Percentiles rank a stretch among this genome's conserved stretches.
phyloP scores from a whole-genome alignment of 37 sponge, comb jelly and placozoan genomes.

The Beroe ovata region DNA sequence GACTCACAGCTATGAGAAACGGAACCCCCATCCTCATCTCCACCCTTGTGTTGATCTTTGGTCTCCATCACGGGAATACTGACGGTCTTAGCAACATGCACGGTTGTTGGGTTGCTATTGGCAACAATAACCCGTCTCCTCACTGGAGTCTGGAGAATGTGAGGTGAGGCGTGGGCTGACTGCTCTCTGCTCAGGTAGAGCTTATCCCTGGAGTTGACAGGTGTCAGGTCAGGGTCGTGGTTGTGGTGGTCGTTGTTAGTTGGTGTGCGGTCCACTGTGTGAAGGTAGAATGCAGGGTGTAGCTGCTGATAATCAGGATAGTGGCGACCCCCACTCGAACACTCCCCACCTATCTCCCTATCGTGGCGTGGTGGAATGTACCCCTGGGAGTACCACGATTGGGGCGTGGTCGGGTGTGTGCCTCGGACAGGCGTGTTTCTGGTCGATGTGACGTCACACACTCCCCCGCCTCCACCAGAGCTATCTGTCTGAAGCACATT shows the following conservation, averaged over 20 bases:
- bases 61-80: slow-evolving; percentile 8
- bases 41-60: not conserved
- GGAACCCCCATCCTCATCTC: not conserved
- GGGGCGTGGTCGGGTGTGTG: not conserved
- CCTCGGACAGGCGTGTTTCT: not conserved
- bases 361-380: not conserved
- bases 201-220: not conserved
- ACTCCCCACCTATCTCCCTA: not conserved
- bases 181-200: not conserved
- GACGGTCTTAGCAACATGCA: slow-evolving; percentile 1
- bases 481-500: not conserved
- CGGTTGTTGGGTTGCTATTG: not conserved
- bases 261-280: not conserved
- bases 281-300: not conserved
- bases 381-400: not conserved
- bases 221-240: not conserved
- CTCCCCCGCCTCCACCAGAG: not conserved
- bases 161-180: not conserved
- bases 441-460: slow-evolving; percentile 44
- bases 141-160: slow-evolving; percentile 14
- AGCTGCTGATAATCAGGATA: not conserved
- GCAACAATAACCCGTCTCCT: slow-evolving; percentile 2
- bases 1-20: slow-evolving; percentile 4
- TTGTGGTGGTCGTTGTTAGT: not conserved
- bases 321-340: not conserved